Percentiles rank a stretch among this genome's conserved stretches.
Evolutionary conservation across 2,888 invertebrate genomes (phyloP).

Genomic region (Nomada hirtipes): DNA sequence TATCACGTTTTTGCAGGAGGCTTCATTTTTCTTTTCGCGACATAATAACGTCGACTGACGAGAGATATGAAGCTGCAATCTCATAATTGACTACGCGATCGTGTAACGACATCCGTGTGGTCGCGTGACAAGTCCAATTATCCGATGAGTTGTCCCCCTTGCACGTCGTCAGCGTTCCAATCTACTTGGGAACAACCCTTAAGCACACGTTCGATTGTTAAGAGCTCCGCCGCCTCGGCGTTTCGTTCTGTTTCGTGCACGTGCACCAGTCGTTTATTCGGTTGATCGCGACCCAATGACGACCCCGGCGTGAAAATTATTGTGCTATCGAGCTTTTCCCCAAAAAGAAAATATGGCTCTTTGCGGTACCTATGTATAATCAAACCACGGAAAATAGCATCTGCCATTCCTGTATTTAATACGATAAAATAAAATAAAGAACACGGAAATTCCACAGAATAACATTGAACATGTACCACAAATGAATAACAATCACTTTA

Average conservation of each 20-base stretch:
- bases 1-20: not conserved
- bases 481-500: too few species aligned
- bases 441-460: too few species aligned
- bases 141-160: conserved; percentile 47
- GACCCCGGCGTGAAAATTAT: not conserved
- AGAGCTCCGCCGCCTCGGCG: not conserved
- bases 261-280: conserved; percentile 19
- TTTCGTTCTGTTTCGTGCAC: conserved; percentile 44
- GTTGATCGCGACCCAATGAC: conserved; percentile 21
- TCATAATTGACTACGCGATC: conserved; percentile 52
- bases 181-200: conserved; percentile 57
- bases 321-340: not conserved
- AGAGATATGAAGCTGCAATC: conserved; percentile 51
- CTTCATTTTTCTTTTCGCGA: not conserved
- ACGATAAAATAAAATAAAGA: too few species aligned
- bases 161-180: conserved; percentile 60
- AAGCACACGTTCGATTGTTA: conserved; percentile 57
- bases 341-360: too few species aligned
- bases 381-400: too few species aligned
- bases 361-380: too few species aligned
- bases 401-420: too few species aligned
- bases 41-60: not conserved
- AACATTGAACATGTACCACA: too few species aligned
- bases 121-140: conserved; percentile 68
- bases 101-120: conserved; percentile 54